Percentiles rank a stretch among this genome's conserved stretches.
These are phyloP conservation scores for Dicycla oo DNA, from an alignment of 2,888 invertebrate genomes.

Conservation along the genomic window DNA sequence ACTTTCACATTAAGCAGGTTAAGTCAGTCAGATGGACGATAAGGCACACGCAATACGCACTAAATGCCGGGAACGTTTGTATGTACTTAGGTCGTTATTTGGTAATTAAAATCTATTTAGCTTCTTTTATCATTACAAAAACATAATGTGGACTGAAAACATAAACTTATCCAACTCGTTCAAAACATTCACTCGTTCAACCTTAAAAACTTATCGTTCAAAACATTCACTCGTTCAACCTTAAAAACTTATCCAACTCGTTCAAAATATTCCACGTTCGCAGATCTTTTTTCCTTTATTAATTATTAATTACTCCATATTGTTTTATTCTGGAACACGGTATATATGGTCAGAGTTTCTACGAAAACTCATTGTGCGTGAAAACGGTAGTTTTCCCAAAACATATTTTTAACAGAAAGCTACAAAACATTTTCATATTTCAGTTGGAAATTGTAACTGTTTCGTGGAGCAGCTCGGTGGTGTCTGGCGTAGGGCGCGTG, in stretches of 20 bases:
- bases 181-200: too few species aligned
- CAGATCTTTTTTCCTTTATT: constrained; percentile 56
- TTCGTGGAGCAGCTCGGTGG: constrained; percentile 73
- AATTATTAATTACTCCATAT: constrained; percentile 61
- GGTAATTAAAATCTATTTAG: constrained; percentile 33
- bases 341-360: constrained; percentile 79
- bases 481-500: constrained; percentile 81
- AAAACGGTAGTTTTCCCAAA: constrained; percentile 87
- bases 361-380: constrained; percentile 87
- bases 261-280: constrained; percentile 41
- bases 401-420: constrained; percentile 85
- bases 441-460: constrained; percentile 88
- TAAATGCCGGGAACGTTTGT: constrained; percentile 32
- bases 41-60: constrained; percentile 51
- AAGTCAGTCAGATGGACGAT: constrained; percentile 57
- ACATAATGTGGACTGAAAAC: constrained; percentile 18
- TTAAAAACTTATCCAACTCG: constrained; percentile 40
- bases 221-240: constrained; percentile 39
- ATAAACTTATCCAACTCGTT: constrained; percentile 20
- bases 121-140: constrained; percentile 11
- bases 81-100: constrained; percentile 17
- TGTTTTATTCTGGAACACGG: constrained; percentile 62
- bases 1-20: constrained; percentile 70
- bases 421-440: constrained; percentile 89
- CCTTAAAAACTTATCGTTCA: constrained; percentile 46